Percentiles rank a stretch among this genome's conserved stretches.
These are phyloP conservation scores for Bolinopsis microptera DNA, from an alignment of 37 sponge, comb jelly and placozoan species.

Conservation along the genomic window DNA sequence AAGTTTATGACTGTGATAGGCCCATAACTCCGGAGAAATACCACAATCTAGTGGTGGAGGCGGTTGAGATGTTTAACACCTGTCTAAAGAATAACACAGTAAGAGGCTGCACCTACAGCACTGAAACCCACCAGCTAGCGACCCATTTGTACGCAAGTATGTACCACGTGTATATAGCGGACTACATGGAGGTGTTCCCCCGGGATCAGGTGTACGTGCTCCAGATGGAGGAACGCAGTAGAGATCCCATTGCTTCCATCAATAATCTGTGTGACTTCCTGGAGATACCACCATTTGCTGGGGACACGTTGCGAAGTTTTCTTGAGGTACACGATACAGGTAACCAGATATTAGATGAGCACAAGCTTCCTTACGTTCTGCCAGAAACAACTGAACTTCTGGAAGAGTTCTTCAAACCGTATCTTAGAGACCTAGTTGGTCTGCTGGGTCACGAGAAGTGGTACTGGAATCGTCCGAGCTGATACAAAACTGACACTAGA, in stretches of 20 bases:
- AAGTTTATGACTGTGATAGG: neutral
- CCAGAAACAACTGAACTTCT: neutral
- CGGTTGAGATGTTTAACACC: neutral
- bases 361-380: neutral
- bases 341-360: neutral
- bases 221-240: neutral
- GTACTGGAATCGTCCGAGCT: neutral
- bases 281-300: neutral
- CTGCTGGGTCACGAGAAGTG: neutral
- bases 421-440: neutral
- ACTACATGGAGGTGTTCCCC: neutral
- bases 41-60: neutral
- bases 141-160: neutral
- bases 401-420: neutral
- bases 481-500: too few relatives aligned
- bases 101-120: conserved; percentile 18
- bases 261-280: neutral
- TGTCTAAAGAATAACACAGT: neutral
- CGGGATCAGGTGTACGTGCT: neutral
- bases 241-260: neutral
- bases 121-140: neutral
- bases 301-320: neutral
- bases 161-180: neutral
- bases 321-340: neutral
- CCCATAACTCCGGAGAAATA: neutral